Conservation (phyloP, 2,113 vertebrate species). For the Salvelinus namaycush region DNA sequence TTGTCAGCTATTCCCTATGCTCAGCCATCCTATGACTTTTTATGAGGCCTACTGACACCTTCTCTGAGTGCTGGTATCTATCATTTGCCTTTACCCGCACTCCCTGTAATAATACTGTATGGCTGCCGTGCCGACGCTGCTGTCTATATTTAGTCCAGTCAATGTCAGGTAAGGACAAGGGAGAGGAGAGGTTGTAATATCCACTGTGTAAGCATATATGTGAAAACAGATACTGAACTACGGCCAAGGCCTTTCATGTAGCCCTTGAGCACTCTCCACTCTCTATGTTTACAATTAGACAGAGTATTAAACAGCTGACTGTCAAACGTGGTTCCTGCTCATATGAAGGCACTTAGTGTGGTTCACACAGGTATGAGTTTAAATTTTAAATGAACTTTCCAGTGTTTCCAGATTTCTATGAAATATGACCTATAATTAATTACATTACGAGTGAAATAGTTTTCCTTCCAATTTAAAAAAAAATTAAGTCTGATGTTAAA, state of each 20-base stretch:
- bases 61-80: slow-evolving; percentile 56
- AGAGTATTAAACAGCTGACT: not conserved
- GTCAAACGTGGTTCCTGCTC: slow-evolving; percentile 7
- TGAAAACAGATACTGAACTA: slow-evolving; percentile 20
- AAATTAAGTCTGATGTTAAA: no score
- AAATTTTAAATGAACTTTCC: no score
- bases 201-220: slow-evolving; percentile 35
- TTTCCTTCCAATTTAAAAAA: no score
- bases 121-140: not conserved
- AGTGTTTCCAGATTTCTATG: no score
- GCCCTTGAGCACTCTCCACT: not conserved
- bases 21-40: slow-evolving; percentile 58
- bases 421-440: no score
- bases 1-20: slow-evolving; percentile 68
- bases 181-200: slow-evolving; percentile 14
- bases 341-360: slow-evolving; percentile 21
- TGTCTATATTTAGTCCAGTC: slow-evolving; percentile 65
- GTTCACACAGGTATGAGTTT: slow-evolving; percentile 1
- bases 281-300: slow-evolving; percentile 25
- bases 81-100: slow-evolving; percentile 51
- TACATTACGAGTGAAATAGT: no score
- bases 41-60: slow-evolving; percentile 61
- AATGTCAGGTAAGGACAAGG: slow-evolving; percentile 60
- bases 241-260: slow-evolving; percentile 12
- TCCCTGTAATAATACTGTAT: slow-evolving; percentile 54